phyloP scores from a whole-genome alignment of 2,113 vertebrate genomes.

The Falco punctatus region DNA sequence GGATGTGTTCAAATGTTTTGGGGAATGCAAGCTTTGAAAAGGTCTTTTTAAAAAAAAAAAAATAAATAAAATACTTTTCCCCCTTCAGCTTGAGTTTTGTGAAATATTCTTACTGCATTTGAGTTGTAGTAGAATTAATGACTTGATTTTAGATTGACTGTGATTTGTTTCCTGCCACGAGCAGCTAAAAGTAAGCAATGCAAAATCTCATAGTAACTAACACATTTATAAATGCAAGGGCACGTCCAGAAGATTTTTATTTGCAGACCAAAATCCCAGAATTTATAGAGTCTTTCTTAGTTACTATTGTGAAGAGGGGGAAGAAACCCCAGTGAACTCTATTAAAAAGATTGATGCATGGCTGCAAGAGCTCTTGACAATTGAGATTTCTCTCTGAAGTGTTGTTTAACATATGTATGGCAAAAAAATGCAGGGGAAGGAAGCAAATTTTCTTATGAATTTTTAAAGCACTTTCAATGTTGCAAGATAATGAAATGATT shows the following conservation, averaged over 20 bases:
- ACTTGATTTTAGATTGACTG: neutral
- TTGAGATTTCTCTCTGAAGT: conserved; percentile 9
- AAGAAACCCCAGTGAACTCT: neutral
- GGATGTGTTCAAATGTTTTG: neutral
- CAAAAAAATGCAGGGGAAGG: neutral
- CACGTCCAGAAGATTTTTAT: neutral
- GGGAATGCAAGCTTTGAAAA: neutral
- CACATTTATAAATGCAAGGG: neutral
- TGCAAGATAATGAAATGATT: neutral
- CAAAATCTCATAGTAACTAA: neutral
- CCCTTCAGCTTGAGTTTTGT: neutral
- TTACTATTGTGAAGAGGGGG: neutral
- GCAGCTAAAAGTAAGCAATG: neutral
- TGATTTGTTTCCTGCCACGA: neutral
- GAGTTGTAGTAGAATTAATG: neutral
- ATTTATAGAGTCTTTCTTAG: conserved; percentile 29
- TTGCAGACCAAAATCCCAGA: conserved; percentile 10
- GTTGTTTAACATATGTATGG: conserved; percentile 5
- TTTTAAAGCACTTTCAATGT: neutral
- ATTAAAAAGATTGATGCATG: conserved; percentile 47
- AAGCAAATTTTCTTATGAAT: neutral
- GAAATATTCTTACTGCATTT: neutral
- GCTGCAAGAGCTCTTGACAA: neutral
- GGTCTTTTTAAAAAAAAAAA: neutral
- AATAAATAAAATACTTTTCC: neutral